Percentiles rank a stretch among this genome's conserved stretches.
phyloP scores from a whole-genome alignment of 2,113 vertebrate species.

The Hippoglossus stenolepis region DNA sequence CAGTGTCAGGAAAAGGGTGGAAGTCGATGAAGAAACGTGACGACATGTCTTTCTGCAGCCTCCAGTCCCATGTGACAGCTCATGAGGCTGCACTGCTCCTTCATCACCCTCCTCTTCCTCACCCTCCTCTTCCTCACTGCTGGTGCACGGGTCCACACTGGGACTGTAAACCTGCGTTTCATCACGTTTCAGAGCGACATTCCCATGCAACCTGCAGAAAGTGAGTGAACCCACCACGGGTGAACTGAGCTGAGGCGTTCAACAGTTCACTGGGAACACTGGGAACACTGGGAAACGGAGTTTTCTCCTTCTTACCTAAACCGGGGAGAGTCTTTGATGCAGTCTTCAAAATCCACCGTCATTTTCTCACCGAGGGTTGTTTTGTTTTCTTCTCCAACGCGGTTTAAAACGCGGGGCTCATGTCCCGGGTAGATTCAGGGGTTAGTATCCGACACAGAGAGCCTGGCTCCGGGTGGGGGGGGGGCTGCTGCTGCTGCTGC shows the following conservation, averaged over 20 bases:
- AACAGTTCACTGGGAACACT: slow-evolving; percentile 40
- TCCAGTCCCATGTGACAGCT: slow-evolving; percentile 59
- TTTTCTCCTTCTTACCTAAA: slow-evolving; percentile 77
- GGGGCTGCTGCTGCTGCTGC: slow-evolving; percentile 1
- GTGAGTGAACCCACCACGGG: too few species aligned
- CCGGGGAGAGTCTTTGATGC: slow-evolving; percentile 85
- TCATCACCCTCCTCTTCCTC: neutral
- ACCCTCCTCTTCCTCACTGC: neutral
- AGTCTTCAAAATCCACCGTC: slow-evolving; percentile 89
- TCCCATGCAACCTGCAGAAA: too few species aligned
- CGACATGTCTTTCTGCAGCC: neutral
- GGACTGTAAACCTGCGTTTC: too few species aligned
- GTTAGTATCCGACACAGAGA: slow-evolving; percentile 54
- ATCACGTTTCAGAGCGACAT: too few species aligned
- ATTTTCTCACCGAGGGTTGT: slow-evolving; percentile 63
- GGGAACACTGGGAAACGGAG: neutral
- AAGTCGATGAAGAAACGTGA: too few species aligned
- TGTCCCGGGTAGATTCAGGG: slow-evolving; percentile 55
- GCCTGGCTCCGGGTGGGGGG: neutral
- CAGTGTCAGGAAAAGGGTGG: too few species aligned
- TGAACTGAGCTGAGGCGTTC: neutral
- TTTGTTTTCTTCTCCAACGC: neutral
- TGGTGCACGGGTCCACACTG: too few species aligned
- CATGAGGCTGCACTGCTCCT: slow-evolving; percentile 8
- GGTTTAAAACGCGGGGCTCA: slow-evolving; percentile 72